Evolutionary conservation across 1,140 invertebrate genomes (phyloP).

Genomic region (Eciton burchellii): DNA sequence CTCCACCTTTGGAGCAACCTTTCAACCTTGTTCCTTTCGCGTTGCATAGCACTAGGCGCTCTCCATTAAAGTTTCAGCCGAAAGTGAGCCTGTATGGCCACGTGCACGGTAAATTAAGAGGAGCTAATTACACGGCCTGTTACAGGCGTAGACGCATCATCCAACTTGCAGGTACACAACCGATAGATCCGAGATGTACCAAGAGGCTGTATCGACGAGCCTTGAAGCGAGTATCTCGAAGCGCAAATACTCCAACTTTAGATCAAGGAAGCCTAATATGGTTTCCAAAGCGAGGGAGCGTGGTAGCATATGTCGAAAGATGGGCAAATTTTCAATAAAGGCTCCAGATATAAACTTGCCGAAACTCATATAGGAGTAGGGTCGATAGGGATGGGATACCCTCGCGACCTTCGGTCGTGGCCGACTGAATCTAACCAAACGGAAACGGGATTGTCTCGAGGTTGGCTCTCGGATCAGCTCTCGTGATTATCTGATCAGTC

Average conservation of each 20-base stretch:
- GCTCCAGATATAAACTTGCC: background rate
- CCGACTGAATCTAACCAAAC: background rate
- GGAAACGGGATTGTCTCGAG: background rate
- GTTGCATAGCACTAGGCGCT: constrained; percentile 13
- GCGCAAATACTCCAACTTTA: constrained; percentile 32
- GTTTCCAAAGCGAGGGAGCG: background rate
- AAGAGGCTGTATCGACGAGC: constrained; percentile 29
- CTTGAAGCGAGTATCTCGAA: background rate
- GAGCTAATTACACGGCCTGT: constrained; percentile 39
- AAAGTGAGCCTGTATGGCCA: background rate
- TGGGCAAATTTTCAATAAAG: constrained; percentile 19
- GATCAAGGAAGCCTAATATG: constrained; percentile 15
- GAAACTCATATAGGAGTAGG: constrained; percentile 34
- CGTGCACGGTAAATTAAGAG: constrained; percentile 53
- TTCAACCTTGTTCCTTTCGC: no score
- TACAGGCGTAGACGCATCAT: constrained; percentile 14
- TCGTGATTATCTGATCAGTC: background rate
- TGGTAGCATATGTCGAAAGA: background rate
- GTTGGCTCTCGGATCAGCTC: background rate
- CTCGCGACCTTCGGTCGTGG: background rate
- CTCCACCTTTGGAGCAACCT: no score
- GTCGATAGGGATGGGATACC: background rate
- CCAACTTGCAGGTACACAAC: constrained; percentile 5
- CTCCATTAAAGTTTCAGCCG: constrained; percentile 47
- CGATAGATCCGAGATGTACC: constrained; percentile 33